Conservation (phyloP, 2,797 vertebrate genomes). For the Garrulus glandarius region DNA sequence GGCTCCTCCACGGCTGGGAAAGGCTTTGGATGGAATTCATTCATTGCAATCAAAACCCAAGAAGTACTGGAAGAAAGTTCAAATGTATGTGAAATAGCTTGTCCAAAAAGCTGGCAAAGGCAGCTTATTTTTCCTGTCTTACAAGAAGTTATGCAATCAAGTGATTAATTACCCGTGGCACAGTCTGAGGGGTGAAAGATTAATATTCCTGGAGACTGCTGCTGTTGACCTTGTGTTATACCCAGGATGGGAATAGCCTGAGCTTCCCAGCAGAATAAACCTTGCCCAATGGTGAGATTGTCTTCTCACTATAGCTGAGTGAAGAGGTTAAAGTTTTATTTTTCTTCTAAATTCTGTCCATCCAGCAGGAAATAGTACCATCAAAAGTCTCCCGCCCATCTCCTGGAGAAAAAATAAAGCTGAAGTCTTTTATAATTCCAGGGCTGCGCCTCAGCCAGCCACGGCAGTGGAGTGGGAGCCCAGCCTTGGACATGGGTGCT, state of each 20-base stretch:
- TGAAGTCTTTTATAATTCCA: not conserved
- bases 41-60: conserved; percentile 55
- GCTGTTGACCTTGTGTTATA: conserved; percentile 67
- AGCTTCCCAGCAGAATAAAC: conserved; percentile 62
- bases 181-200: conserved; percentile 65
- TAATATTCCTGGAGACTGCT: conserved; percentile 68
- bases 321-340: conserved; percentile 64
- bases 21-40: conserved; percentile 32
- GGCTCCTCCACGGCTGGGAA: conserved; percentile 11
- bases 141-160: conserved; percentile 72
- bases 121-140: conserved; percentile 70
- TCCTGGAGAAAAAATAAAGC: conserved; percentile 9
- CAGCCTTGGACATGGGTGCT: not conserved
- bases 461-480: not conserved
- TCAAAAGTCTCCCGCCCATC: conserved; percentile 40
- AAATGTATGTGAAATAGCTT: conserved; percentile 67
- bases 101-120: conserved; percentile 62
- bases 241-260: conserved; percentile 54
- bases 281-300: conserved; percentile 35
- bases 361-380: conserved; percentile 54
- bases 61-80: conserved; percentile 69
- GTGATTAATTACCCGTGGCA: conserved; percentile 68
- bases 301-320: conserved; percentile 34
- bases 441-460: not conserved
- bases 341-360: conserved; percentile 45